These are phyloP conservation scores for Hemaris fuciformis DNA, from an alignment of 2,888 invertebrate genomes.

Conservation along the genomic window DNA sequence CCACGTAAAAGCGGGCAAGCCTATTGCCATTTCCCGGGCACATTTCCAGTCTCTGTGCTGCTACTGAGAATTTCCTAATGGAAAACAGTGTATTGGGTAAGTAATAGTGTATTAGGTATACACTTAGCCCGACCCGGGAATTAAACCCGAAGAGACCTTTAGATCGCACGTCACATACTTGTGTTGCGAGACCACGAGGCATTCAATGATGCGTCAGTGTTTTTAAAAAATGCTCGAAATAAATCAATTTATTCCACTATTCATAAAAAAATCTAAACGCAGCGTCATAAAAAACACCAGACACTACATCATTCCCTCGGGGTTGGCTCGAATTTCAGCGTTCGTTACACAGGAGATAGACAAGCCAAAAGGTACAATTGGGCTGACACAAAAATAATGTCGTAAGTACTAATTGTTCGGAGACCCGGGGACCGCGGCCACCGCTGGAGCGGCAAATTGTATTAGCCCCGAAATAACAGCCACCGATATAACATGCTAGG, in stretches of 20 bases:
- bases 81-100: too few relatives aligned
- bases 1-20: too few relatives aligned
- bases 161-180: too few relatives aligned
- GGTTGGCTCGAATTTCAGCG: constrained; percentile 44
- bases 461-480: constrained; percentile 45
- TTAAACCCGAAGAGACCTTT: too few relatives aligned
- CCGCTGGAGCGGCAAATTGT: constrained; percentile 73
- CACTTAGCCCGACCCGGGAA: too few relatives aligned
- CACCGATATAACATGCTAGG: constrained; percentile 1
- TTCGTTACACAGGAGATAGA: constrained; percentile 50
- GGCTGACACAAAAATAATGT: constrained; percentile 71
- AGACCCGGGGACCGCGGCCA: constrained; percentile 67
- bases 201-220: too few relatives aligned
- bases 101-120: too few relatives aligned
- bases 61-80: too few relatives aligned
- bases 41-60: too few relatives aligned
- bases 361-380: constrained; percentile 49
- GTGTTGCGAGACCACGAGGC: too few relatives aligned
- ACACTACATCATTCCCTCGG: constrained; percentile 23
- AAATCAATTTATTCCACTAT: background rate
- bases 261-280: background rate
- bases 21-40: too few relatives aligned
- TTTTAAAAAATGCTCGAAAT: background rate
- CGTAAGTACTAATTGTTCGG: constrained; percentile 70
- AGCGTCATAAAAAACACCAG: background rate